These are phyloP conservation scores for Lates calcarifer DNA, from an alignment of 2,113 vertebrate species.

Conservation along the genomic window DNA sequence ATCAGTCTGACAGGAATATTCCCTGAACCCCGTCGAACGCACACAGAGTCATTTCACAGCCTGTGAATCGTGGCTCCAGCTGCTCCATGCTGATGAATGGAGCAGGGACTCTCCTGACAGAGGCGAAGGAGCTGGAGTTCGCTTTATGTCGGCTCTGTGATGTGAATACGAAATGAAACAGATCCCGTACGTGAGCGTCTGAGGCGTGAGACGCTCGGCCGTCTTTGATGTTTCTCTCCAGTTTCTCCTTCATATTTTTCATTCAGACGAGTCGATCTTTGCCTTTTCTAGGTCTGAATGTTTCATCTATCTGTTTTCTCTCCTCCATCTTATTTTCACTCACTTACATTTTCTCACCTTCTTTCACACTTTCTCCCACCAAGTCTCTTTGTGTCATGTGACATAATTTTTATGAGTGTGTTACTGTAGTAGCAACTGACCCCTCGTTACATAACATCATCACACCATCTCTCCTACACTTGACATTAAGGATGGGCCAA, in stretches of 20 bases:
- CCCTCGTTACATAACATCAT: background rate
- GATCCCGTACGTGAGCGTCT: background rate
- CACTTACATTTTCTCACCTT: background rate
- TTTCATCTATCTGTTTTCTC: too few relatives aligned
- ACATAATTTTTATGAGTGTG: background rate
- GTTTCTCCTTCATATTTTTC: background rate
- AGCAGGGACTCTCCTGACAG: background rate
- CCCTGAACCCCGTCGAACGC: background rate
- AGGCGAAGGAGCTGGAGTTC: background rate
- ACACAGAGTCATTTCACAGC: background rate
- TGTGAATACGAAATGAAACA: slow-evolving; percentile 19
- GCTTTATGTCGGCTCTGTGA: background rate
- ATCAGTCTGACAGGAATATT: background rate
- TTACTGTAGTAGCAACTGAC: background rate
- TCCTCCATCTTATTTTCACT: too few relatives aligned
- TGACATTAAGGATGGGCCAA: too few relatives aligned
- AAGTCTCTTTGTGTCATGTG: background rate
- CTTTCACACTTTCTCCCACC: background rate
- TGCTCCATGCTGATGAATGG: background rate
- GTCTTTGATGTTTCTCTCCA: background rate
- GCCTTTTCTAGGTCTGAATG: too few relatives aligned
- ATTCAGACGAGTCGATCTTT: background rate
- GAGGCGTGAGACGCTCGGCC: background rate
- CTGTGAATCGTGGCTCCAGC: background rate
- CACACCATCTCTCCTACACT: background rate